Evolutionary conservation across 2,888 invertebrate species (phyloP), one percentile per base, ranked within the genome.

Genomic region (Aphodius granarius): DNA sequence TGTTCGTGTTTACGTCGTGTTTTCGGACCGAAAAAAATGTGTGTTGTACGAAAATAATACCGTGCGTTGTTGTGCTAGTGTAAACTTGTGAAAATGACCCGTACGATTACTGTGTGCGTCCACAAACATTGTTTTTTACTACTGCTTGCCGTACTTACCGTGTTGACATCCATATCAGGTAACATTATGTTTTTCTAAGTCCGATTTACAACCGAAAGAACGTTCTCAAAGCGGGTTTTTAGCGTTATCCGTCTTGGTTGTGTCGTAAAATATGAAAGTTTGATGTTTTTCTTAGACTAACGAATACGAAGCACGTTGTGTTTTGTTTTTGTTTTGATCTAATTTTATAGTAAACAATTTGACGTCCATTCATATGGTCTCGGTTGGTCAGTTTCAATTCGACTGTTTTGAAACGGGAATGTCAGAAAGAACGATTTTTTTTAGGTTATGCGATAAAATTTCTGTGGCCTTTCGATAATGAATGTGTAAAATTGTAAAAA

Each of bases 161-260:
- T 83, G 82, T 84, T 84, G 82, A 84, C 84, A 84, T 83, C 83
- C 82, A 82, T 83, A 82, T 83, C 84, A 85, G 84, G 84, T 85
- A 83, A 82, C 81, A 81, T 82, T 82, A 84, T 84, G 84, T 81
- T 83, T 82, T 83, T 83, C 82, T 80, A 82, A 82, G 22, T 68
- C 68, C 6, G 21, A n/a, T 68, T 68, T 68, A 68, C 18, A 19
- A 20, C 20, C 6, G n/a, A 20, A 20, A 68, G 13, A 68, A 68
- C 13, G 21, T 20, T 22, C 20, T 68, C n/a, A 68, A 5, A 17
- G 16, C 68, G 13, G 13, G 9, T 43, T 43, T 43, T 13, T 9
- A 43, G 43, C 13, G 3, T 43, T 43, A 9, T 43, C 13, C 43
- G 6, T 6, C 43, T 43, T 43, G 43, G 6, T 9, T 9, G 13